Percentiles rank a stretch among this genome's conserved stretches.
These are phyloP conservation scores for Cnemophilus loriae DNA, from an alignment of 2,113 vertebrate species.

Conservation along the genomic window DNA sequence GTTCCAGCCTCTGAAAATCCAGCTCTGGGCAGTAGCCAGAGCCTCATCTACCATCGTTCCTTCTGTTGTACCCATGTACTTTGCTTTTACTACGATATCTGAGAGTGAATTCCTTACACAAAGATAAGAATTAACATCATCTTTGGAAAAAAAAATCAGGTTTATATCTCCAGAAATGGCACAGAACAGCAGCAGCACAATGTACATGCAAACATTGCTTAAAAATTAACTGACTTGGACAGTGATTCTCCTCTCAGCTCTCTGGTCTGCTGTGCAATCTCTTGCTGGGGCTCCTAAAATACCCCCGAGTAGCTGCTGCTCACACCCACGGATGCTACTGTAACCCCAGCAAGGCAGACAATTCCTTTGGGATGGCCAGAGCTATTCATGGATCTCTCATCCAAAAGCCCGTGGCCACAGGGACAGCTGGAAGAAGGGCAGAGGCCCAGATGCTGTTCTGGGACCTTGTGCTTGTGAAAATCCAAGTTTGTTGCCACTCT, in stretches of 20 bases:
- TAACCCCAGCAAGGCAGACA: background rate
- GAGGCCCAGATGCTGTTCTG: background rate
- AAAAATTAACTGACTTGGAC: background rate
- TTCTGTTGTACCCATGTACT: background rate
- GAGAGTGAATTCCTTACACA: background rate
- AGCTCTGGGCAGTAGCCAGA: background rate
- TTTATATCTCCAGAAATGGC: background rate
- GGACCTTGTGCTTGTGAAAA: background rate
- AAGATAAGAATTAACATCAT: background rate
- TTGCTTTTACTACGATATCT: background rate
- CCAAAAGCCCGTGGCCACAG: background rate
- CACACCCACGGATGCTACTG: background rate
- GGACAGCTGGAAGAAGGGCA: background rate
- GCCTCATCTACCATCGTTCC: rapidly evolving
- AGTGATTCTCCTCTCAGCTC: background rate
- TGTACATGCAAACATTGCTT: background rate
- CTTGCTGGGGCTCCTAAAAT: background rate
- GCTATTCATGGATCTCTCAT: background rate
- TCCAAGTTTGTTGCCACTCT: background rate
- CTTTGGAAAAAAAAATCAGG: background rate
- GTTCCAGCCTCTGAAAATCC: background rate
- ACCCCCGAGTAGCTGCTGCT: background rate
- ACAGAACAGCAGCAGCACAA: background rate
- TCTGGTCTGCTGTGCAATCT: background rate
- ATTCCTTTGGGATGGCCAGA: background rate